Base-by-base conservation (phyloP, 2,113 vertebrate genomes). In the Brachyistius frenatus region DNA sequence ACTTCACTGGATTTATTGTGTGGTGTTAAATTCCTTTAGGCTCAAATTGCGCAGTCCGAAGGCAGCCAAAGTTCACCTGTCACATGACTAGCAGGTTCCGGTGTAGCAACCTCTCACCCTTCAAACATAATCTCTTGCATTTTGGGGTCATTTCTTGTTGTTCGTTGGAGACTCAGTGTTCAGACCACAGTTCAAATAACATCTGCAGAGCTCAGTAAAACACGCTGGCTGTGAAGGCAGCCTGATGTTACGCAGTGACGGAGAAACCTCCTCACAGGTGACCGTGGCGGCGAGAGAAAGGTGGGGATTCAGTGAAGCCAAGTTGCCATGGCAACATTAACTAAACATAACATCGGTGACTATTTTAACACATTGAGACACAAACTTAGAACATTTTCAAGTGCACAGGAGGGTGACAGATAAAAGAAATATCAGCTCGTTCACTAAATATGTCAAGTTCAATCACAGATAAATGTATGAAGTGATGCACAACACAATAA, bases 191-290 rank as follows among this genome's bases (percentile, higher is more conserved):
- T 66, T 67, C 65, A 39, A 5, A 52, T 30, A 16, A 14, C 13
- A 32, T 41, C 36, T 47, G 61, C 5, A n/a, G 49, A 46, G 61
- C 33, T 15, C 49, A 55, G n/a, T 6, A 15, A 52, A 52, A 50
- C 15, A n/a, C 4, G 4, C 49, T 44, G 16, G 49, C 49, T 56
- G 37, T 44, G 30, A 56, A 8, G 3, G 5, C 15, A 46, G 39
- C 15, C 32, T 3, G 32, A 15, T 41, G 10, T 41, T 41, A 41
- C 39, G 10, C 39, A 41, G 7, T 41, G 41, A 44, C 23, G 46
- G 63, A 46, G 31, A 46, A 69, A 56, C 37, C 37, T 55, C 57
- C 46, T 55, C 8, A n/a, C 41, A 63, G 75, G 53, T 78, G 2
- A 65, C 72, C 31, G 57, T 0, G 1, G 50, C 52, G 33, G 50